These are phyloP conservation scores for Meda fulgida DNA, from an alignment of 2,797 vertebrate species.

Conservation along the genomic window DNA sequence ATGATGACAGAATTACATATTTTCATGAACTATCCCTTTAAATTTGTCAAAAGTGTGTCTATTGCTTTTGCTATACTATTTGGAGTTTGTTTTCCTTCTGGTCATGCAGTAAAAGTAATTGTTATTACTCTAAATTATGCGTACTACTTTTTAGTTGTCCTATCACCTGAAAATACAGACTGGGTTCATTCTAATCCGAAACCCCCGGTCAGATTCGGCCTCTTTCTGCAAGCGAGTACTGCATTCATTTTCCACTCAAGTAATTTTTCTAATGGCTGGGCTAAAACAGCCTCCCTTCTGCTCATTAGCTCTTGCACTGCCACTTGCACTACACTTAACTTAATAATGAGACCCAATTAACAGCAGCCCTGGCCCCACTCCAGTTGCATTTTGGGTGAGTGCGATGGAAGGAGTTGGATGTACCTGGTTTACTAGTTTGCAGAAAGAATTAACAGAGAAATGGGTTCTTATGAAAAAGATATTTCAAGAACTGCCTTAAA, in stretches of 20 bases:
- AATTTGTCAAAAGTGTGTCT: neutral
- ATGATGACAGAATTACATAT: neutral
- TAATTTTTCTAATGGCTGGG: conserved; percentile 85
- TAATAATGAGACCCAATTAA: conserved; percentile 84
- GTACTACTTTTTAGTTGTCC: neutral
- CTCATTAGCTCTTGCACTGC: conserved; percentile 84
- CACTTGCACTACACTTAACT: conserved; percentile 79
- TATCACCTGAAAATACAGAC: conserved; percentile 50
- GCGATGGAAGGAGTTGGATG: conserved; percentile 50
- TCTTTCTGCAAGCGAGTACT: conserved; percentile 68
- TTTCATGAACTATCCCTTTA: neutral
- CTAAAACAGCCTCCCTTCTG: conserved; percentile 72
- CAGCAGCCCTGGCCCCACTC: conserved; percentile 78
- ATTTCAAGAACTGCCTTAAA: neutral
- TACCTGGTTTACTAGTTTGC: conserved; percentile 67
- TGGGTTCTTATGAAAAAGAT: conserved; percentile 52
- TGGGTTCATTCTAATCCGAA: conserved; percentile 77
- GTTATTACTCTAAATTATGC: neutral
- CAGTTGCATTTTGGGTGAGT: conserved; percentile 75
- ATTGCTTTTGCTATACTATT: too few relatives aligned
- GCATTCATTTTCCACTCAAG: conserved; percentile 84
- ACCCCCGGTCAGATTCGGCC: conserved; percentile 68
- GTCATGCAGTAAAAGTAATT: conserved; percentile 10
- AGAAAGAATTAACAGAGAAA: conserved; percentile 62
- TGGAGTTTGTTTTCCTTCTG: too few relatives aligned